Evolutionary conservation across 2,797 vertebrate species (phyloP), one percentile per base, ranked within the genome.

Genomic region (Alectoris magna): DNA sequence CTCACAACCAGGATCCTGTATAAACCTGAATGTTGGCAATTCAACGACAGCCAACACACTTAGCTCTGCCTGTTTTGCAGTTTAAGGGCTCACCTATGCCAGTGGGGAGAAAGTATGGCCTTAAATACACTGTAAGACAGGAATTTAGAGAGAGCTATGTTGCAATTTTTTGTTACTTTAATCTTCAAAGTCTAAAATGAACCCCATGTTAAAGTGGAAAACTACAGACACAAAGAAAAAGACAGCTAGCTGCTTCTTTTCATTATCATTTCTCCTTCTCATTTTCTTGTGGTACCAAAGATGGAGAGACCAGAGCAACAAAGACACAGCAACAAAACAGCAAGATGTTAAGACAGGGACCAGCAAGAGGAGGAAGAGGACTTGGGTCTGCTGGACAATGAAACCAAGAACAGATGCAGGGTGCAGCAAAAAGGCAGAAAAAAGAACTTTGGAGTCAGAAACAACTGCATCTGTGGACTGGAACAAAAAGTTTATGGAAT

Each of bases 61-160:
- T 2, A 87, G 36, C 60, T 58, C 70, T 41, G 34, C 11, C 18
- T 24, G 10, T 68, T 62, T 10, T 2, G 38, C 69, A 62, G 18
- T 70, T 58, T 38, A 84, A 72, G 21, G n/a, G 53, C 24, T 67
- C 39, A 48, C 17, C 39, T 51, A 6, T 2, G 27, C 14, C 0
- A 0, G 6, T 38, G 4, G 7, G 9, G 7, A 16, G 44, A 55
- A 83, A 31, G 19, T 15, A 36, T 1, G 0, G 16, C 36, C 36
- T 70, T 51, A 59, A 62, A 31, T 13, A 63, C 12, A 76, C 10
- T 4, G 0, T 10, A 76, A 44, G 21, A 67, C 7, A 31, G 31
- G 16, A 19, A 59, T 41, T 79, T 38, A 83, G 24, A 84, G n/a
- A 82, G 8, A 71, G 19, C 11, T 41, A 48, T 19, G 24, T 11